Evolutionary conservation across 2,797 vertebrate genomes (phyloP).

Genomic region (Furcifer pardalis): DNA sequence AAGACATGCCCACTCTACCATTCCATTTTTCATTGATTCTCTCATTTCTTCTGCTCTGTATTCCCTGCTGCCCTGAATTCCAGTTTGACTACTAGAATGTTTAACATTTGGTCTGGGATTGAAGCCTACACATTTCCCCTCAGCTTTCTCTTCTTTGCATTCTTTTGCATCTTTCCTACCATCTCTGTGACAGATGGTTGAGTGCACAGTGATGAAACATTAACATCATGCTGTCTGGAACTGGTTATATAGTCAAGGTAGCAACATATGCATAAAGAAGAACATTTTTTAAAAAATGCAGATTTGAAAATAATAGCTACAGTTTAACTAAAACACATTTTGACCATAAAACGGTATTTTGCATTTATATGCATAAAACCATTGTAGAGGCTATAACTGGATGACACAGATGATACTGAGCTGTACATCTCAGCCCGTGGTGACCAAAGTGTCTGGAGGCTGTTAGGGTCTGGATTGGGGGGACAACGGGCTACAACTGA

Average conservation of each 20-base stretch:
- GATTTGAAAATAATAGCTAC: not conserved
- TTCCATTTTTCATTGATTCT: not conserved
- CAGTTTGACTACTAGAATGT: not conserved
- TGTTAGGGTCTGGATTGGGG: no score
- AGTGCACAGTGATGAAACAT: not conserved
- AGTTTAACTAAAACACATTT: not conserved
- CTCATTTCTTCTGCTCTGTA: not conserved
- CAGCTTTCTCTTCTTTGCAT: not conserved
- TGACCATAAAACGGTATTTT: no score
- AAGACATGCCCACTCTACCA: not conserved
- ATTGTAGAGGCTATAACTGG: not conserved
- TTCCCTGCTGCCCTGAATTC: not conserved
- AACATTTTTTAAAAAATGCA: not conserved
- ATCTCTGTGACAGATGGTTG: not conserved
- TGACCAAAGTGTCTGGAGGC: no score
- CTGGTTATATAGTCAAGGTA: not conserved
- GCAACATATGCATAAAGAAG: not conserved
- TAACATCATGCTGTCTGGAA: not conserved
- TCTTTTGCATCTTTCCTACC: not conserved
- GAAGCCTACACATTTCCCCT: not conserved
- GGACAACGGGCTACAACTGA: no score
- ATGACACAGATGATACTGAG: not conserved
- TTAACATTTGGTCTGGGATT: not conserved
- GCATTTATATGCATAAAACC: no score
- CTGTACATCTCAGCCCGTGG: no score